Evolutionary conservation across 2,888 invertebrate species (phyloP).

Genomic region (Papilio protenor): DNA sequence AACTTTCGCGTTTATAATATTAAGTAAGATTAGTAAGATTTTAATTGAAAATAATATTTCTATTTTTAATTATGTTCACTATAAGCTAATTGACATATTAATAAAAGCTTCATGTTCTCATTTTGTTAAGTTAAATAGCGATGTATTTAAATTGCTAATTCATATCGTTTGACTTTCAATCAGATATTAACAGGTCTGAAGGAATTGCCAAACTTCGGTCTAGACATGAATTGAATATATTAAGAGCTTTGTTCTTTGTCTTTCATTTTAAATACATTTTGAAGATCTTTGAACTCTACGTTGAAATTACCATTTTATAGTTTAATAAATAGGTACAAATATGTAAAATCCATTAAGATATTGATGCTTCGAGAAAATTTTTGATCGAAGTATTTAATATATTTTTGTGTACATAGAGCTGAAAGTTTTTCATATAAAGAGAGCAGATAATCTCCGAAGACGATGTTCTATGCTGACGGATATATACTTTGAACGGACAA

Average conservation of each 20-base stretch:
- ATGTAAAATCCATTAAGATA: no score
- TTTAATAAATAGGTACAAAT: no score
- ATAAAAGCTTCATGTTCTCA: not conserved
- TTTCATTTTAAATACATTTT: conserved; percentile 12
- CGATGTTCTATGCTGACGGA: not conserved
- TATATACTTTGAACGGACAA: conserved; percentile 38
- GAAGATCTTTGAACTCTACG: not conserved
- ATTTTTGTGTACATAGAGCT: not conserved
- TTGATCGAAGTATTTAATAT: not conserved
- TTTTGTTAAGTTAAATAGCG: not conserved
- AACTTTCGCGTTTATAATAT: no score
- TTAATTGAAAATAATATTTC: no score
- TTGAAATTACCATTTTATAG: not conserved
- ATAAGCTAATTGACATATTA: no score
- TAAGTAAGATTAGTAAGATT: no score
- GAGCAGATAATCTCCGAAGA: conserved; percentile 29
- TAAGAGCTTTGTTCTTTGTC: not conserved
- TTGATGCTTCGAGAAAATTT: no score
- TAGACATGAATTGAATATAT: conserved; percentile 22
- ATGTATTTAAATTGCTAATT: conserved; percentile 32
- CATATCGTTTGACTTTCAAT: conserved; percentile 10
- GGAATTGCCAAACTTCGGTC: conserved; percentile 11
- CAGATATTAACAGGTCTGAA: conserved; percentile 12
- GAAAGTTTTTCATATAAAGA: conserved; percentile 23
- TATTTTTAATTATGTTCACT: no score